Evolutionary conservation across 2,797 vertebrate species (phyloP).

Genomic region (Neomorphus geoffroyi): DNA sequence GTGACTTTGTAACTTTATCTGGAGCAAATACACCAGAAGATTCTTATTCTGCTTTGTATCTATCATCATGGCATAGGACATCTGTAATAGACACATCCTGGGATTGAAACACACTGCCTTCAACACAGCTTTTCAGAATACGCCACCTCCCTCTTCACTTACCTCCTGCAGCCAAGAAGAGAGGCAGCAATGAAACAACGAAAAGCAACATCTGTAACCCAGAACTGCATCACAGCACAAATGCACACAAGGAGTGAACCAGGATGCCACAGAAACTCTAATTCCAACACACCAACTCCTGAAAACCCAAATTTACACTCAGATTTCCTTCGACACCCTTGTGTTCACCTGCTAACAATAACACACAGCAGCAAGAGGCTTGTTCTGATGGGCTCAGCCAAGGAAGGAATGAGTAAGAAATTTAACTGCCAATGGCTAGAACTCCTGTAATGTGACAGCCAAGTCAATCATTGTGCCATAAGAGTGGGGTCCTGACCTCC

Average conservation of each 20-base stretch:
- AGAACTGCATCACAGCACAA: not conserved
- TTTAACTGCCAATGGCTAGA: not conserved
- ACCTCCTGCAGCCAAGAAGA: not conserved
- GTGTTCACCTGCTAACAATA: not conserved
- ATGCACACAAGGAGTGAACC: rapidly evolving
- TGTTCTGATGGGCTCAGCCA: not conserved
- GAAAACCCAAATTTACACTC: rapidly evolving
- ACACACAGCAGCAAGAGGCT: not conserved
- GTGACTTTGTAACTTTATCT: not conserved
- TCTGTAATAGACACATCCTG: not conserved
- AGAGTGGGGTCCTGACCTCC: not conserved
- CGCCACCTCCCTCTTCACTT: not conserved
- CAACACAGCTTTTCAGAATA: not conserved
- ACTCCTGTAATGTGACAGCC: not conserved
- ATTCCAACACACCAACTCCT: not conserved
- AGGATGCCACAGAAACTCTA: not conserved
- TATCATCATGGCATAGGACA: not conserved
- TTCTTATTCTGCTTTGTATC: not conserved
- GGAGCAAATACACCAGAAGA: not conserved
- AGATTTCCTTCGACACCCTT: not conserved
- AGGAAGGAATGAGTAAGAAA: not conserved
- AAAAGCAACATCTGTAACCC: not conserved
- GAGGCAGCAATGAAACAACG: not conserved
- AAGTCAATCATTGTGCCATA: not conserved
- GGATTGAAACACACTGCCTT: not conserved